Conservation (phyloP, 2,888 invertebrate species). For the Machimus atricapillus region DNA sequence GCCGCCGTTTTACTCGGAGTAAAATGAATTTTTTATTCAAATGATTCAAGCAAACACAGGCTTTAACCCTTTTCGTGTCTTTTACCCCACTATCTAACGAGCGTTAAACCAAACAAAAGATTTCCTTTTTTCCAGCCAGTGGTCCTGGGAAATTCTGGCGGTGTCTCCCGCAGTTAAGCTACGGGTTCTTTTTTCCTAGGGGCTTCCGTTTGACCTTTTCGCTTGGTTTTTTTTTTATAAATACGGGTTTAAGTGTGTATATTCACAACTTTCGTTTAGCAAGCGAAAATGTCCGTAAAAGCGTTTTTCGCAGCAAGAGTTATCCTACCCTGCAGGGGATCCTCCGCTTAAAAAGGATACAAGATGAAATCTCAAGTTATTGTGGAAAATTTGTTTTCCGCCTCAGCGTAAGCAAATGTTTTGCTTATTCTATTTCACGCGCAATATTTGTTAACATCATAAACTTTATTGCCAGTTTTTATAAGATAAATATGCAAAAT, state of each 20-base stretch:
- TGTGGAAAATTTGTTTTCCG: neutral
- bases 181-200: neutral
- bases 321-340: neutral
- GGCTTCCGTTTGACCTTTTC: neutral
- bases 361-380: neutral
- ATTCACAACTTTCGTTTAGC: neutral
- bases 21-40: neutral
- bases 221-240: neutral
- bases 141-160: neutral
- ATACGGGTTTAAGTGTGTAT: neutral
- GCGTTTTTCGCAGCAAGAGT: neutral
- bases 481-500: neutral
- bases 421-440: neutral
- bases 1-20: neutral
- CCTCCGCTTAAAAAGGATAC: neutral
- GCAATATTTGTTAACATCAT: neutral
- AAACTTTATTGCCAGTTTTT: neutral
- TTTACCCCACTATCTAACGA: neutral
- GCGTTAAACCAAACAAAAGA: neutral
- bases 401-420: neutral
- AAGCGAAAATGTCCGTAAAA: neutral
- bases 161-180: neutral
- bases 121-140: neutral
- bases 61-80: neutral
- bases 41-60: neutral